These are phyloP conservation scores for Cygnus buccinator DNA, from an alignment of 2,113 vertebrate genomes.

Conservation along the genomic window DNA sequence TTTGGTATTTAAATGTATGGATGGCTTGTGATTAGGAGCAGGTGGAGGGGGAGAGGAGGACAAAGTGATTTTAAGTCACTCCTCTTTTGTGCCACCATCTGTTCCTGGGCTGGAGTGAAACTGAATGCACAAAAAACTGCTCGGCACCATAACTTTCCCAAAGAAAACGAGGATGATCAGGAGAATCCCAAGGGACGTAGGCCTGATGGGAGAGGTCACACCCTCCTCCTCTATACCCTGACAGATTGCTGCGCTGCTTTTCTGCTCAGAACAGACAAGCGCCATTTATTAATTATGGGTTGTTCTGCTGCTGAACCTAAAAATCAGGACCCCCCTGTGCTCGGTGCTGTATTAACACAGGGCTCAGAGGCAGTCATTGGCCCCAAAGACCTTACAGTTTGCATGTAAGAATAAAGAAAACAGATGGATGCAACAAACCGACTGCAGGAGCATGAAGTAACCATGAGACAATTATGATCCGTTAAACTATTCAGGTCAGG, in stretches of 20 bases:
- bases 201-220: constrained; percentile 66
- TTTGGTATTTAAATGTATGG: constrained; percentile 72
- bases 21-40: constrained; percentile 70
- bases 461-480: constrained; percentile 68
- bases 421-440: constrained; percentile 59
- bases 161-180: constrained; percentile 68
- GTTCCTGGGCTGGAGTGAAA: constrained; percentile 68
- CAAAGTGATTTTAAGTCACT: constrained; percentile 70
- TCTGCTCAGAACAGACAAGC: constrained; percentile 56
- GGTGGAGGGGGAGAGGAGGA: constrained; percentile 64
- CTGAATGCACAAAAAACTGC: constrained; percentile 67
- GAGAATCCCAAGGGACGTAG: constrained; percentile 42
- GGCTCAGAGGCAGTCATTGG: constrained; percentile 42
- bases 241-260: constrained; percentile 60
- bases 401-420: constrained; percentile 51
- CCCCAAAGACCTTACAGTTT: constrained; percentile 62
- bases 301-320: constrained; percentile 60
- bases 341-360: constrained; percentile 46
- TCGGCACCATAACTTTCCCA: constrained; percentile 64
- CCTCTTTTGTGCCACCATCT: constrained; percentile 72
- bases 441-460: constrained; percentile 54
- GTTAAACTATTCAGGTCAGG: constrained; percentile 72
- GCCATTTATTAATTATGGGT: constrained; percentile 67
- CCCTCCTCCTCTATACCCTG: constrained; percentile 59
- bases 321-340: constrained; percentile 24